phyloP scores from a whole-genome alignment of 2,888 invertebrate species.

The Eueremaeus valkanovi region DNA sequence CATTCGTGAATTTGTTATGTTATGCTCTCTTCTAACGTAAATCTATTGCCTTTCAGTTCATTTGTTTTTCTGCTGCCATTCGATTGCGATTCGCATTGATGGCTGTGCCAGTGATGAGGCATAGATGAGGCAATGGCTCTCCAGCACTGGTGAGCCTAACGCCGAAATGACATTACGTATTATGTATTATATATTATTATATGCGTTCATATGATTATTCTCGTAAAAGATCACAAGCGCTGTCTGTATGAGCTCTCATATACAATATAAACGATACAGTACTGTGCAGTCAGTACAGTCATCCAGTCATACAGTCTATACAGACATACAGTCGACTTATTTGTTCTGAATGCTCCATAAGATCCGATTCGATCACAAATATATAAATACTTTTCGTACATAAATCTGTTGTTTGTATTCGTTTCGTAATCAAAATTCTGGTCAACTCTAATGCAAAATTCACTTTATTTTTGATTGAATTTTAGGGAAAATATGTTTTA shows the following conservation, averaged over 20 bases:
- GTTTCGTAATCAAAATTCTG: too few relatives aligned
- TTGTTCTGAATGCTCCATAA: too few relatives aligned
- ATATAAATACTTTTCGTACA: too few relatives aligned
- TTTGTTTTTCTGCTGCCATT: constrained; percentile 13
- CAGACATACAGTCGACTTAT: too few relatives aligned
- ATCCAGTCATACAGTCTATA: too few relatives aligned
- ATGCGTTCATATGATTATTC: background rate
- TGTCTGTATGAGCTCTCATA: background rate
- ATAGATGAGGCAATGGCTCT: background rate
- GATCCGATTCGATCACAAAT: too few relatives aligned
- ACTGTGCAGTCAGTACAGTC: too few relatives aligned
- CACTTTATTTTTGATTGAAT: too few relatives aligned
- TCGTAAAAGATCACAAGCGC: background rate
- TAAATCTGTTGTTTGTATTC: too few relatives aligned
- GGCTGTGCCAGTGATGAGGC: background rate
- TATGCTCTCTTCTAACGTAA: background rate
- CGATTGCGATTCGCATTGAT: background rate
- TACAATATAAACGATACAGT: too few relatives aligned
- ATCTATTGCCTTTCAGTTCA: constrained; percentile 27
- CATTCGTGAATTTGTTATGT: background rate
- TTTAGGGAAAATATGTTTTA: too few relatives aligned
- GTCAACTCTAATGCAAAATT: too few relatives aligned
- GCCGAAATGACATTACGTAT: constrained; percentile 18
- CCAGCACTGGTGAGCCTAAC: background rate
- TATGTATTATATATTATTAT: constrained; percentile 24